These are phyloP conservation scores for Micromesistius poutassou DNA, from an alignment of 2,797 vertebrate genomes.

Conservation along the genomic window DNA sequence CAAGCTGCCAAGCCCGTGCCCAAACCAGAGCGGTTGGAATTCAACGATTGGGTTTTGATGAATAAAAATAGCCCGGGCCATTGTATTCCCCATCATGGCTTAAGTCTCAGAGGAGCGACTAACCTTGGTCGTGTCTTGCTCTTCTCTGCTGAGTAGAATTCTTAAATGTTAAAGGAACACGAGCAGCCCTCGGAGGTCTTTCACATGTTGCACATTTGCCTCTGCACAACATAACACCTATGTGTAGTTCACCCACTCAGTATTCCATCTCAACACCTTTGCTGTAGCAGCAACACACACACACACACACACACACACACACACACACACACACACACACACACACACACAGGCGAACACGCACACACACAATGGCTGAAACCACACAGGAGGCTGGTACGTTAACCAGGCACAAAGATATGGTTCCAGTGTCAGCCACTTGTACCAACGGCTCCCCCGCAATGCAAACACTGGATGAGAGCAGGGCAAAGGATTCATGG, in stretches of 20 bases:
- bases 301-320: constrained; percentile 7
- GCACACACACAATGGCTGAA: not conserved
- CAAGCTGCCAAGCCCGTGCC: constrained; percentile 44
- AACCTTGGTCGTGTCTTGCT: not conserved
- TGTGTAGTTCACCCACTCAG: constrained; percentile 1
- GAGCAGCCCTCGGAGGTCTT: not conserved
- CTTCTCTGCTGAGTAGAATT: not conserved
- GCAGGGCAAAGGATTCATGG: constrained; percentile 18
- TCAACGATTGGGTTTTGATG: not conserved
- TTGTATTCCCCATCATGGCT: constrained; percentile 5
- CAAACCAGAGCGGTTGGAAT: not conserved
- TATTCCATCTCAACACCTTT: constrained; percentile 15
- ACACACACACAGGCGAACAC: constrained; percentile 13
- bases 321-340: not conserved
- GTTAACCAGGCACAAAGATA: constrained; percentile 26
- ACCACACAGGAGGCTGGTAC: constrained; percentile 13
- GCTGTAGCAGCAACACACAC: not conserved
- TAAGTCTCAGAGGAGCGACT: not conserved
- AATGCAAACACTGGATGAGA: constrained; percentile 38
- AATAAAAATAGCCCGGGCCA: constrained; percentile 2
- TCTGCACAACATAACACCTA: constrained; percentile 8
- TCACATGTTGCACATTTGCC: not conserved
- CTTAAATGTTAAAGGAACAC: constrained; percentile 2
- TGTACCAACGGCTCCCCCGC: constrained; percentile 29
- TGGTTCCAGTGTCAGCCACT: constrained; percentile 4